A percentile compares a stretch with the other conserved stretches of the same genome.
phyloP scores from a whole-genome alignment of 2,797 vertebrate species.

The Lepus townsendii region DNA sequence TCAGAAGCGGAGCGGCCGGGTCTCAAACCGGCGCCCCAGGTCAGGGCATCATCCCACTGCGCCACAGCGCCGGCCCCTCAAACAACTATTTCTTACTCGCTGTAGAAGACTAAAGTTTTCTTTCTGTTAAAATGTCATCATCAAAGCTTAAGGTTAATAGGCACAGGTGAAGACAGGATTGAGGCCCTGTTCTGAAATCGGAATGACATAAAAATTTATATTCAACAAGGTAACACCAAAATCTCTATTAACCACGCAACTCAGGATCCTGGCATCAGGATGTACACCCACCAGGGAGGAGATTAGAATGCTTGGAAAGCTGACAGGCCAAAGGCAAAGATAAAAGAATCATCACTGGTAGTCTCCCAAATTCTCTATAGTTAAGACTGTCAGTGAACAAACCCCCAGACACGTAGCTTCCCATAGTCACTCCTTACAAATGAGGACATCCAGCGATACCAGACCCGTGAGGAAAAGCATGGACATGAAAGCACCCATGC shows the following conservation, averaged over 20 bases:
- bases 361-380: neutral
- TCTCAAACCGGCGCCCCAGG: too few relatives aligned
- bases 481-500: neutral
- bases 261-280: neutral
- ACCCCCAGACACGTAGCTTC: neutral
- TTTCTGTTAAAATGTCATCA: constrained; percentile 31
- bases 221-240: neutral
- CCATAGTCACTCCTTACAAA: neutral
- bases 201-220: neutral
- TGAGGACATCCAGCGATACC: neutral
- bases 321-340: neutral
- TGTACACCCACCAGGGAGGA: neutral
- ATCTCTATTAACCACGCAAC: neutral
- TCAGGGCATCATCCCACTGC: too few relatives aligned
- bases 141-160: neutral
- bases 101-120: neutral
- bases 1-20: too few relatives aligned
- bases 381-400: neutral
- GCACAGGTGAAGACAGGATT: neutral
- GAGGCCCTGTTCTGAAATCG: neutral
- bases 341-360: neutral
- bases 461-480: neutral
- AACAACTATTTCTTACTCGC: neutral
- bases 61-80: neutral
- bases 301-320: neutral